Percentiles rank a stretch among this genome's conserved stretches.
phyloP scores from a whole-genome alignment of 2,797 vertebrate species.

The Carcharodon carcharias region DNA sequence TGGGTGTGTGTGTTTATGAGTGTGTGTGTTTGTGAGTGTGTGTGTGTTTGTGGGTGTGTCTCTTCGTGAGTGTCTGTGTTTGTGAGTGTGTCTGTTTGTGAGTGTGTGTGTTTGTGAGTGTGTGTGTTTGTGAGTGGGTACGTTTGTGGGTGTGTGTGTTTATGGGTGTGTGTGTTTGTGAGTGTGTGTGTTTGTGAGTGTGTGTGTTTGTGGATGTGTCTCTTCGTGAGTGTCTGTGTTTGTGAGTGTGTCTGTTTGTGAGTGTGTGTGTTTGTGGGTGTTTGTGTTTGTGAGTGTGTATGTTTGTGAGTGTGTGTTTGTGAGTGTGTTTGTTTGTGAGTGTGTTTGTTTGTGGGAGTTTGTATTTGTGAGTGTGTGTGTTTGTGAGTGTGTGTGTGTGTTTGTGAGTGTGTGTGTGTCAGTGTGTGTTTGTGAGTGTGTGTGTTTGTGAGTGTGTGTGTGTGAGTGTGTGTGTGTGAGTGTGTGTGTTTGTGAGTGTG shows the following conservation, averaged over 20 bases:
- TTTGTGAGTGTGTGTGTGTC: no score
- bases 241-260: background rate
- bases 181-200: background rate
- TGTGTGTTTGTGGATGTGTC: background rate
- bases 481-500: background rate
- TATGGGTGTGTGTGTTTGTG: background rate
- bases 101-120: no score
- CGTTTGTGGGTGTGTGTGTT: no score
- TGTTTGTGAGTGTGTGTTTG: background rate
- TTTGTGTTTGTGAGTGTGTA: no score
- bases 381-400: no score
- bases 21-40: background rate
- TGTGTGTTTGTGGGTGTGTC: background rate
- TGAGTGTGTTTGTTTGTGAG: no score
- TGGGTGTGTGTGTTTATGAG: background rate
- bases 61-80: no score
- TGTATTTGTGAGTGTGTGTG: background rate
- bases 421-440: no score
- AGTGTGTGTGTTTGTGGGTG: background rate
- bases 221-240: no score
- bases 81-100: background rate
- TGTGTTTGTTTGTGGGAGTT: no score
- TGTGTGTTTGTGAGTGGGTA: background rate
- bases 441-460: background rate
- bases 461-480: no score